A percentile compares a stretch with the other conserved stretches of the same genome.
These are phyloP conservation scores for Saturnia pavonia DNA, from an alignment of 2,888 invertebrate genomes.

Conservation along the genomic window DNA sequence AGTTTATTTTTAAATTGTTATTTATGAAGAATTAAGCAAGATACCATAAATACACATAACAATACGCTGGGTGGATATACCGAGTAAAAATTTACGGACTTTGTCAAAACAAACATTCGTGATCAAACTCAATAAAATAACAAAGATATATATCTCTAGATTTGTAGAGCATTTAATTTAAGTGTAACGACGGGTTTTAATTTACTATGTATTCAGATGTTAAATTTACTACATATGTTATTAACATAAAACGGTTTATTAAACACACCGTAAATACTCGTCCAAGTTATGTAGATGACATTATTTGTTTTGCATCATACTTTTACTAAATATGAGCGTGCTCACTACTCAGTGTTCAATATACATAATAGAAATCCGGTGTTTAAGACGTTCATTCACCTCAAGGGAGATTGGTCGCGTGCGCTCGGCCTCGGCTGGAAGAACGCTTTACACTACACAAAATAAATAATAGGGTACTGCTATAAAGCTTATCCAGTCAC, in stretches of 20 bases:
- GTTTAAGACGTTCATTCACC: conserved; percentile 66
- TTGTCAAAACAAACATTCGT: too few species aligned
- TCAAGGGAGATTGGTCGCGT: conserved; percentile 41
- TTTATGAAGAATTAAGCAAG: too few species aligned
- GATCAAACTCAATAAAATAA: too few species aligned
- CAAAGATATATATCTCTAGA: too few species aligned
- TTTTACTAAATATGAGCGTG: conserved; percentile 33
- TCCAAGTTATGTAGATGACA: background rate
- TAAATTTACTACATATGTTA: too few species aligned
- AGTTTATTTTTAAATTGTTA: too few species aligned
- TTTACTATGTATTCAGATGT: too few species aligned
- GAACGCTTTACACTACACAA: conserved; percentile 17
- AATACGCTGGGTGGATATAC: too few species aligned
- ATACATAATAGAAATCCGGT: conserved; percentile 54
- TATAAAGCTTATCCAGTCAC: conserved; percentile 5
- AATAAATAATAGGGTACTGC: conserved; percentile 11
- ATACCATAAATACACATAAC: too few species aligned
- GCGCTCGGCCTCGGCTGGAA: conserved; percentile 24
- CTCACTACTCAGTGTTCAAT: conserved; percentile 31
- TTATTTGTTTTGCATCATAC: conserved; percentile 10
- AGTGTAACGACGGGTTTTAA: too few species aligned
- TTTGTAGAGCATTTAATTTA: too few species aligned
- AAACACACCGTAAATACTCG: background rate
- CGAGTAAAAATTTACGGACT: too few species aligned
- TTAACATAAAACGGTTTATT: background rate